A percentile compares a stretch with the other conserved stretches of the same genome.
phyloP scores from a whole-genome alignment of 2,888 invertebrate genomes.

The Oligia latruncula region DNA sequence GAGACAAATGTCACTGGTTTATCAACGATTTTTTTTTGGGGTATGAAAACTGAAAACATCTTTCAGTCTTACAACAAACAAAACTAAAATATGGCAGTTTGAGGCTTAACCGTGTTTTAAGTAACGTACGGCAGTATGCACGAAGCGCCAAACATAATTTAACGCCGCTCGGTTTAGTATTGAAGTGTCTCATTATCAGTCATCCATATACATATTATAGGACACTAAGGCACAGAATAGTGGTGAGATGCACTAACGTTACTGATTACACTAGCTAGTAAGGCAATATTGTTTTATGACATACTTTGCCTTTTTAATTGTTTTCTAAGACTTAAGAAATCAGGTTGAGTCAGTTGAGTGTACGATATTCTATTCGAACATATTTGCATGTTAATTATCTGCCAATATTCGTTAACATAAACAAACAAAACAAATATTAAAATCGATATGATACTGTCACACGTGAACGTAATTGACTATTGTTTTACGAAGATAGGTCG shows the following conservation, averaged over 20 bases:
- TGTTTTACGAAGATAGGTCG: not conserved
- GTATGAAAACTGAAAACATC: no score
- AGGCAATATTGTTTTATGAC: not conserved
- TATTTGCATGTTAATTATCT: conserved; percentile 29
- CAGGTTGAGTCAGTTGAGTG: not conserved
- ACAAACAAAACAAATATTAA: not conserved
- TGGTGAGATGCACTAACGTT: not conserved
- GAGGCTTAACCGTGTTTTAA: no score
- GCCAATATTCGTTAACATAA: conserved; percentile 21
- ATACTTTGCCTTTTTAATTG: not conserved
- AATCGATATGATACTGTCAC: conserved; percentile 23
- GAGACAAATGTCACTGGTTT: no score
- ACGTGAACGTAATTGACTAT: not conserved
- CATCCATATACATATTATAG: not conserved
- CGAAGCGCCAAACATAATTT: no score
- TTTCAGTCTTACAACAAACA: no score
- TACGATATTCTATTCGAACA: conserved; percentile 14
- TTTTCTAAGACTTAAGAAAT: not conserved
- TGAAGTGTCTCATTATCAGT: no score
- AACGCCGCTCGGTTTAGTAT: no score
- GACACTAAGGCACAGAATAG: not conserved
- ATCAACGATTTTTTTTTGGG: no score
- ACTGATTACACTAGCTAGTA: not conserved
- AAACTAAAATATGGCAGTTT: no score
- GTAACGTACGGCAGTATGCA: no score